Conservation (phyloP, 2,888 invertebrate genomes). For the Andrena marginata region DNA sequence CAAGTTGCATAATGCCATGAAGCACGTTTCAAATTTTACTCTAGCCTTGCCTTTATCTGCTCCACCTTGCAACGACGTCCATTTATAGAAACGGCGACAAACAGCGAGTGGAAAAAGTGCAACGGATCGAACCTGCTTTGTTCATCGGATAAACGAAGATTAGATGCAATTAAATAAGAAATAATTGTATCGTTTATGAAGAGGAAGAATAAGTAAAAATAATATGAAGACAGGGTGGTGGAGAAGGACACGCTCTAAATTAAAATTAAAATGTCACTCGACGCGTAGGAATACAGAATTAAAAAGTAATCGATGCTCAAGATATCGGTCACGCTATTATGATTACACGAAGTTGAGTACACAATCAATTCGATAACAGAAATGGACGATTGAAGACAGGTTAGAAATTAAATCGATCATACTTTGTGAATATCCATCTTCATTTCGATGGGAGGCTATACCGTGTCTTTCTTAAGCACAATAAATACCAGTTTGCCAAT, state of each 20-base stretch:
- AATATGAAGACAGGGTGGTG: background rate
- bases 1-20: background rate
- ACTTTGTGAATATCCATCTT: background rate
- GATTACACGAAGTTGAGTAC: background rate
- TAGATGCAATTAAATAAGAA: background rate
- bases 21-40: background rate
- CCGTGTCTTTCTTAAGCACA: background rate
- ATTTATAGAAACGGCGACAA: conserved; percentile 25
- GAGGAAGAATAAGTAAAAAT: background rate
- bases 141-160: background rate
- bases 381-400: background rate
- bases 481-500: conserved; percentile 23
- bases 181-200: background rate
- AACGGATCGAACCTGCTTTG: background rate
- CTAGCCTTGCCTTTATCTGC: background rate
- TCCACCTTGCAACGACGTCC: conserved; percentile 1
- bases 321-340: background rate
- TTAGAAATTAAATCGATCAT: conserved; percentile 5
- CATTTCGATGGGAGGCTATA: background rate
- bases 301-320: background rate
- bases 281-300: background rate
- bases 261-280: background rate
- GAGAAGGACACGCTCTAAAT: too few species aligned
- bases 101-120: background rate
- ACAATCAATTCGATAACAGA: conserved; percentile 8